Evolutionary conservation across 2,888 invertebrate species (phyloP), one percentile per base, ranked within the genome.

Genomic region (Eulithis prunata): DNA sequence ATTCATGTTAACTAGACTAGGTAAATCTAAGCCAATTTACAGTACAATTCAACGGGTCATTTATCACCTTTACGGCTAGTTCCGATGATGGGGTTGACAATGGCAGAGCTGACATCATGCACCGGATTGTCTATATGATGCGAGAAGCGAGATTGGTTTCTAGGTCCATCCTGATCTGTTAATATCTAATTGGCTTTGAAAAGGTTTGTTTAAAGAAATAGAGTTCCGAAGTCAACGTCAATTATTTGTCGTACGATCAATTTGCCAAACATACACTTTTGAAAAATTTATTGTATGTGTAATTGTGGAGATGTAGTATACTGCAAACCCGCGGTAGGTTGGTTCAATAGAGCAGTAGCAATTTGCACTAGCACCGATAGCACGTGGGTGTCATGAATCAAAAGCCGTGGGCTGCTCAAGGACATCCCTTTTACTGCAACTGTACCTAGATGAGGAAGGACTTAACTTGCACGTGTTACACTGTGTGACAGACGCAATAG

Each of bases 401-500:
- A 80, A 73, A 73, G 70, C 72, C 74, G 89, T 89, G 86, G 90
- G 89, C 75, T 69, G 84, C 64, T 82, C 91, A 92, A 91, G 92
- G 92, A 88, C 87, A 87, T 86, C 80, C 90, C 90, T 91, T 88
- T 86, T 91, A 91, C 88, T 88, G 81, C 83, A 81, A 69, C 74
- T 76, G 74, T 76, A 75, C 61, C 14, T 52, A 45, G 52, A 38
- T 57, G 73, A 80, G 78, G 83, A 86, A 85, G 83, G 81, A 78
- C 41, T 76, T 72, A 63, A 77, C 14, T 49, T 21, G 69, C 79
- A 80, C 78, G 76, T 78, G 67, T 49, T 38, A 21, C 11, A 43
- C 41, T 59, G 13, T 53, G 32, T 46, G 28, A 41, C 41, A 54
- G 64, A 59, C 14, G 32, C 54, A 49, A 55, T 11, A 21, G 21